Evolutionary conservation across 1,140 invertebrate species (phyloP).

Genomic region (Euura lappo): DNA sequence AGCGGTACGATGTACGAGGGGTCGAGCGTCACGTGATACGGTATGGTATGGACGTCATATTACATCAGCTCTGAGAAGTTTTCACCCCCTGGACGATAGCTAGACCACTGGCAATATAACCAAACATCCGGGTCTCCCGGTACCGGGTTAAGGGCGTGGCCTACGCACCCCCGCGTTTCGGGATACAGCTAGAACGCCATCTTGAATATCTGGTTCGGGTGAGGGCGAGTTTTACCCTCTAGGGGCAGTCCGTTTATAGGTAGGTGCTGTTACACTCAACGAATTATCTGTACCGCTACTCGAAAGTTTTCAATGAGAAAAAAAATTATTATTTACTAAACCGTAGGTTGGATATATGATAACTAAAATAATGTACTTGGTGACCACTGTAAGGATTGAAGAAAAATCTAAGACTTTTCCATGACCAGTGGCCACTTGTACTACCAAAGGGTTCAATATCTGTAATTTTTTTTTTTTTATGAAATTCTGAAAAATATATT

Average conservation of each 20-base stretch:
- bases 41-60: not conserved
- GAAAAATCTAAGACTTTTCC: too few species aligned
- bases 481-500: not conserved
- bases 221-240: conserved; percentile 37
- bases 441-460: too few species aligned
- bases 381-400: too few species aligned
- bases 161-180: conserved; percentile 49
- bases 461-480: too few species aligned
- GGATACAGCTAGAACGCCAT: conserved; percentile 39
- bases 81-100: not conserved
- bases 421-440: too few species aligned
- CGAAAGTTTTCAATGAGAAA: too few species aligned
- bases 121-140: not conserved
- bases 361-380: too few species aligned
- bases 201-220: conserved; percentile 42
- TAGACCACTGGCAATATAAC: not conserved
- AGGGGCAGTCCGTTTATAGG: not conserved
- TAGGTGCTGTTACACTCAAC: not conserved
- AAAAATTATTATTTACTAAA: not conserved
- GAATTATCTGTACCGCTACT: not conserved
- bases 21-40: not conserved
- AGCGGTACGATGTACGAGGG: not conserved
- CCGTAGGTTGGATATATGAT: too few species aligned
- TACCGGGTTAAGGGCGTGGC: conserved; percentile 48
- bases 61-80: not conserved